Evolutionary conservation across 2,888 invertebrate species (phyloP), one percentile per base, ranked within the genome.

Genomic region (Brassicogethes aeneus): DNA sequence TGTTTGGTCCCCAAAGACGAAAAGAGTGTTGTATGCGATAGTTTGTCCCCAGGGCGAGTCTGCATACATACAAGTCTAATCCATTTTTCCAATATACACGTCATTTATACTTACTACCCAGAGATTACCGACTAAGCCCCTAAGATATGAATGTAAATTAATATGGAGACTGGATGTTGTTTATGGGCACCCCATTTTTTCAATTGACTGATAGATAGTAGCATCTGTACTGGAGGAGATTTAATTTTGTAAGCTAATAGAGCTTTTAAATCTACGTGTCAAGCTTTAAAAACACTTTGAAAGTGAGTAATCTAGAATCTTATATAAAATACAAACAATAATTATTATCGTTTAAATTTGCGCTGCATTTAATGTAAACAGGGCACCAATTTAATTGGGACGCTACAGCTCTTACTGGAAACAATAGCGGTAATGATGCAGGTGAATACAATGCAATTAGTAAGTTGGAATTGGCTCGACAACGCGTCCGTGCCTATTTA

Each of bases 1-100:
- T 5, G 43, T 43, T 43, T 49, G 44, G 29, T 49, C 60, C 60
- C 60, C 49, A 47, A 48, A 58, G 59, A 54, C 48, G 40, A 48
- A 39, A 52, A 52, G 65, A 63, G 62, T 63, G 64, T 62, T 59
- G 59, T 55, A 54, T 59, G 59, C 59, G 64, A 66, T 66, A 65
- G 60, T 56, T 55, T 53, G 48, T 66, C 66, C 61, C 66, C 42
- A 44, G 64, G 60, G 64, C 46, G 47, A 51, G 51, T 58, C 60
- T 58, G 50, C 57, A 54, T 55, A 55, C 52, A 48, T 47, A n/a
- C n/a, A 52, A 54, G 59, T 56, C 59, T 63, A 65, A 65, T 65
- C 65, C 64, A 62, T 64, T 64, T 64, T 64, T 65, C 62, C 64
- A 64, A 65, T 64, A 62, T 62, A 62, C 61, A 62, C 62, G 64